phyloP scores from a whole-genome alignment of 2,113 vertebrate genomes.

The Axis porcinus region DNA sequence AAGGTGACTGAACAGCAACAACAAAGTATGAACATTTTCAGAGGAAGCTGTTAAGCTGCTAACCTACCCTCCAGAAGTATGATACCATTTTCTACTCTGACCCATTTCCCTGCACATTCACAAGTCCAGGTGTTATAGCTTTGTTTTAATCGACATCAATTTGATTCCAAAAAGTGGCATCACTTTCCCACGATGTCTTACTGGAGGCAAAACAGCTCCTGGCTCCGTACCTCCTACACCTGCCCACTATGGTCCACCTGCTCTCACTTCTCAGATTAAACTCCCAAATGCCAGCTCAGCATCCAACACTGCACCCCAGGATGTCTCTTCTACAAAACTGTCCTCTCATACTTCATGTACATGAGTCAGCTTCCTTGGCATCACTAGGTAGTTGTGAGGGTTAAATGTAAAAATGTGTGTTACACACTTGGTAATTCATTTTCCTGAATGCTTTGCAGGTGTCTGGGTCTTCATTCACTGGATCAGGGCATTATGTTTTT shows the following conservation, averaged over 20 bases:
- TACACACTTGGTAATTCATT: background rate
- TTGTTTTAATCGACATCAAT: background rate
- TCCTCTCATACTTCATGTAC: no score
- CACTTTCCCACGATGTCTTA: background rate
- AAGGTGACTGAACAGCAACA: no score
- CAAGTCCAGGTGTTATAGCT: background rate
- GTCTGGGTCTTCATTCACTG: rapidly evolving
- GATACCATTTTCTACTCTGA: background rate
- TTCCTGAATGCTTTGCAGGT: background rate
- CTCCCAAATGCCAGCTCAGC: rapidly evolving
- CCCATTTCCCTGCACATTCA: background rate
- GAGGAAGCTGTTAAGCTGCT: background rate
- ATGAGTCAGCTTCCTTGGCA: background rate
- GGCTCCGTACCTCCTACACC: rapidly evolving
- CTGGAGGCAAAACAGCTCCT: rapidly evolving
- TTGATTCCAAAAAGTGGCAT: background rate
- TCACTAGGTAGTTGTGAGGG: rapidly evolving
- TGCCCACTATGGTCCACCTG: rapidly evolving
- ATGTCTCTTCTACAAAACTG: background rate
- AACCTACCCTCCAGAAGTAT: background rate
- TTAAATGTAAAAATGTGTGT: background rate
- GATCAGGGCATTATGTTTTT: rapidly evolving
- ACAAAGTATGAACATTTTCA: background rate
- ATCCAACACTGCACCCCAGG: rapidly evolving
- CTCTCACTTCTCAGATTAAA: background rate